Conservation (phyloP, 2,797 vertebrate species). For the Crax fasciolata region DNA sequence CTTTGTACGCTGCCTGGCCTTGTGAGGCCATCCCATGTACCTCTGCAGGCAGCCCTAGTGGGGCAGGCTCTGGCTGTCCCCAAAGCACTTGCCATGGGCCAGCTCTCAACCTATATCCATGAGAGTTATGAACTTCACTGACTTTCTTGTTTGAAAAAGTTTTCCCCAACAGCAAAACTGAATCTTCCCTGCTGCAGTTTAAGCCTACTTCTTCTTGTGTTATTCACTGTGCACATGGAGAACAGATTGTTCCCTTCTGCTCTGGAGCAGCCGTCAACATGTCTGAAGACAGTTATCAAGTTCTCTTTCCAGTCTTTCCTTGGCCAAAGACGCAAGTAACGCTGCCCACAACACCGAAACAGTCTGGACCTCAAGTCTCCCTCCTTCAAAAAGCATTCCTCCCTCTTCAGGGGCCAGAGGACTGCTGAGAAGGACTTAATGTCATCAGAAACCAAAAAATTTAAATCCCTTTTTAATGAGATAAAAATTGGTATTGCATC, state of each 20-base stretch:
- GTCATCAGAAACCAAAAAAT: constrained; percentile 12
- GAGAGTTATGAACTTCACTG: background rate
- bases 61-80: background rate
- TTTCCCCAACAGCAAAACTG: background rate
- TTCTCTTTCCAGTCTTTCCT: background rate
- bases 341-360: background rate
- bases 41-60: background rate
- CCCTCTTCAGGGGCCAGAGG: background rate
- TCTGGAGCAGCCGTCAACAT: background rate
- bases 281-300: background rate
- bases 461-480: constrained; percentile 60
- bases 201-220: background rate
- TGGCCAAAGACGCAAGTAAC: background rate
- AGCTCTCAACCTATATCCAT: background rate
- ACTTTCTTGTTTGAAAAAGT: background rate
- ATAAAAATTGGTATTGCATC: constrained; percentile 20
- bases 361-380: background rate
- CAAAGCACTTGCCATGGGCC: background rate
- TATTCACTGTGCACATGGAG: background rate
- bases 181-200: background rate
- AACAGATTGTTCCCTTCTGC: background rate
- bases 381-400: background rate
- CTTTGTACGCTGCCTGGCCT: background rate
- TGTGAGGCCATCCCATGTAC: background rate
- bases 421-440: constrained; percentile 19